These are phyloP conservation scores for Cyanistes caeruleus DNA, from an alignment of 2,113 vertebrate genomes.

Conservation along the genomic window DNA sequence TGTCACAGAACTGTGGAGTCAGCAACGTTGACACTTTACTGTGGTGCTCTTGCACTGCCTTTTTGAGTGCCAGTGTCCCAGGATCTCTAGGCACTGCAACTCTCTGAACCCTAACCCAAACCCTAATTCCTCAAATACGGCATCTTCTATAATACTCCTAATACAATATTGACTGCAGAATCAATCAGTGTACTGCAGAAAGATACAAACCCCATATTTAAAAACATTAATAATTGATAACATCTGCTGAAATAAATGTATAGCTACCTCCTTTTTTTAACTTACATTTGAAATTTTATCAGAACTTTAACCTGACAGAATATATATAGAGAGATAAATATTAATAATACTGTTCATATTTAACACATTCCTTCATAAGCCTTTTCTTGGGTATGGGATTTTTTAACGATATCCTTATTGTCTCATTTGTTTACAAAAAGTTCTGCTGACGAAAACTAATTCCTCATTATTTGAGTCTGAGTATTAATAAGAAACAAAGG, in stretches of 20 bases:
- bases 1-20: not conserved
- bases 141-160: not conserved
- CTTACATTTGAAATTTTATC: not conserved
- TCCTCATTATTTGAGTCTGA: not conserved
- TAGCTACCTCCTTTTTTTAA: not conserved
- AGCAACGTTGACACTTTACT: not conserved
- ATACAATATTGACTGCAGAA: not conserved
- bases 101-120: not conserved
- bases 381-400: not conserved
- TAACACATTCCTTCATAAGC: not conserved
- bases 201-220: not conserved
- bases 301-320: not conserved
- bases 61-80: too few species aligned
- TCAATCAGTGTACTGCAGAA: not conserved
- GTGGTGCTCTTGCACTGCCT: not conserved
- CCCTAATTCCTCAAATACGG: not conserved
- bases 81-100: not conserved
- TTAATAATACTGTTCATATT: not conserved
- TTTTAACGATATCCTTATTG: not conserved
- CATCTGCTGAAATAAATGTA: not conserved
- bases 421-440: not conserved
- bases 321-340: not conserved
- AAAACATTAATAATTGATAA: not conserved
- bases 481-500: not conserved
- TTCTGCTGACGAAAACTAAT: not conserved